Evolutionary conservation across 1,140 invertebrate species (phyloP).

Genomic region (Sinella curviseta): DNA sequence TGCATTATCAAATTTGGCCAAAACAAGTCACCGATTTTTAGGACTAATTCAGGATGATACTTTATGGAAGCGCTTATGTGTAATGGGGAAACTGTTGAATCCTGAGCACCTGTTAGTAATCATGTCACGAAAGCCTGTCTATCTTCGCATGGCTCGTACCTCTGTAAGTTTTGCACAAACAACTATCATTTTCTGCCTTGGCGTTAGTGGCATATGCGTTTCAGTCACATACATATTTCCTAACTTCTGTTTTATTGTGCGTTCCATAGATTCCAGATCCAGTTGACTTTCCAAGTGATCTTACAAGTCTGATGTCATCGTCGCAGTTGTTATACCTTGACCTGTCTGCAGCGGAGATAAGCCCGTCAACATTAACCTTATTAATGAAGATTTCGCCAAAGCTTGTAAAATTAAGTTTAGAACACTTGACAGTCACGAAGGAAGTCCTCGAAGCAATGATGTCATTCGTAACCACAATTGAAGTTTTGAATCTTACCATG

Average conservation of each 20-base stretch:
- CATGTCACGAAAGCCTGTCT: slow-evolving; percentile 33
- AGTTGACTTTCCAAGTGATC: slow-evolving; percentile 9
- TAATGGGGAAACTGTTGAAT: slow-evolving; percentile 22
- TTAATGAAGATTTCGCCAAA: slow-evolving; percentile 25
- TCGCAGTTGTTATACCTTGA: slow-evolving; percentile 29
- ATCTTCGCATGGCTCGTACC: slow-evolving; percentile 34
- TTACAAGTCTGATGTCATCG: not conserved
- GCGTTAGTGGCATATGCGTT: not conserved
- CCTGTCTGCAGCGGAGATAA: slow-evolving; percentile 28
- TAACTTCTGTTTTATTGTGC: not conserved
- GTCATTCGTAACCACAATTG: slow-evolving; percentile 25
- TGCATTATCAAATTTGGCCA: slow-evolving; percentile 24
- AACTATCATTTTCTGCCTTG: not conserved
- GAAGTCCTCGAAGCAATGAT: slow-evolving; percentile 34
- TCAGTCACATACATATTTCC: not conserved
- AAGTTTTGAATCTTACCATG: slow-evolving; percentile 45
- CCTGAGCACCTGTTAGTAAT: slow-evolving; percentile 28
- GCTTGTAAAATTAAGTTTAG: slow-evolving; percentile 41
- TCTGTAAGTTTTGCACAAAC: slow-evolving; percentile 4
- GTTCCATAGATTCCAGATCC: slow-evolving; percentile 28
- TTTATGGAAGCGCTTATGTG: slow-evolving; percentile 45
- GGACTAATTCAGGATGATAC: slow-evolving; percentile 40
- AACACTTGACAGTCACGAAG: slow-evolving; percentile 29
- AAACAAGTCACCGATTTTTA: slow-evolving; percentile 34
- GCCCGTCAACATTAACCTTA: slow-evolving; percentile 25